Conservation (phyloP, 2,113 vertebrate species). For the Prunella fulvescens region DNA sequence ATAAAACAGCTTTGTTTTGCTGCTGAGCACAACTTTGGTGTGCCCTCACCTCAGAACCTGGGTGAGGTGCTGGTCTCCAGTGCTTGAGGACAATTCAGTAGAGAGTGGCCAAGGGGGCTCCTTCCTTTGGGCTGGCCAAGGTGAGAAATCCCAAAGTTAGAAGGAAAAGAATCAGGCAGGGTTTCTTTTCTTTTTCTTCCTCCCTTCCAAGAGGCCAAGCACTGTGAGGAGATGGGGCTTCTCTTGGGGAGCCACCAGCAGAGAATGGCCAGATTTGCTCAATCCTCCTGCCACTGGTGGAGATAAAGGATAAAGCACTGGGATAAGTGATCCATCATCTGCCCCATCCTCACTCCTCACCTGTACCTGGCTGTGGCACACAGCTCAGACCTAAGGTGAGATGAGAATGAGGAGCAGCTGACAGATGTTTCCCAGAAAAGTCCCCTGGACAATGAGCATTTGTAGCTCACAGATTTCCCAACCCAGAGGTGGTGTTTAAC, state of each 20-base stretch:
- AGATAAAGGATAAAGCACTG: not conserved
- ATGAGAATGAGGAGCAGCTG: not conserved
- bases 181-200: too few relatives aligned
- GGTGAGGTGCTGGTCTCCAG: not conserved
- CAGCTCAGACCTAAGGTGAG: not conserved
- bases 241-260: not conserved
- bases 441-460: not conserved
- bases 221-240: fast-evolving
- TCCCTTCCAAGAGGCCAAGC: not conserved
- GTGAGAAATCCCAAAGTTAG: not conserved
- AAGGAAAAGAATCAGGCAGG: not conserved
- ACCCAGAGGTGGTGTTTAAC: not conserved
- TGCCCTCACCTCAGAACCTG: not conserved
- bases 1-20: not conserved
- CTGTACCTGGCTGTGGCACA: not conserved
- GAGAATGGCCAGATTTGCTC: not conserved
- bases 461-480: not conserved
- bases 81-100: not conserved
- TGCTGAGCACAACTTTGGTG: not conserved
- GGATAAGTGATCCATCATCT: not conserved
- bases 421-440: not conserved
- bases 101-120: not conserved
- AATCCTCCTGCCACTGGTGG: not conserved
- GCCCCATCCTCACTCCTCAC: not conserved
- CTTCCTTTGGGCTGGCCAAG: not conserved